Evolutionary conservation across 2,888 invertebrate genomes (phyloP).

Genomic region (Timandra comae): DNA sequence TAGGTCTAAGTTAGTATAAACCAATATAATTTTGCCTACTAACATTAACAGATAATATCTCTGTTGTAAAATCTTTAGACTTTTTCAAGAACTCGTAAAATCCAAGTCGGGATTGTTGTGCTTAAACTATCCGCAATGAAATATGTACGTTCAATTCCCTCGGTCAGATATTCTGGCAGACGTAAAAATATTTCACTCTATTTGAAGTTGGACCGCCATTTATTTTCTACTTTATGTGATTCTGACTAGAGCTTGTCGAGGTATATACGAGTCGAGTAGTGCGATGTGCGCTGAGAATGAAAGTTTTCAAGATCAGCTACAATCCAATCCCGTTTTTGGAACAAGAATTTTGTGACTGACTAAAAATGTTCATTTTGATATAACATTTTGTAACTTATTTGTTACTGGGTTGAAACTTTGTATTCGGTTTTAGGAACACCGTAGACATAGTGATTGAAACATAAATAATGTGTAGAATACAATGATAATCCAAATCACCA

Average conservation of each 20-base stretch:
- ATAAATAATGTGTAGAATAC: no score
- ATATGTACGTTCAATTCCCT: slow-evolving; percentile 37
- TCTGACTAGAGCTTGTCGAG: neutral
- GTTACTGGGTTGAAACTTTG: no score
- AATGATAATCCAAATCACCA: no score
- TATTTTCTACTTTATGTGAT: slow-evolving; percentile 9
- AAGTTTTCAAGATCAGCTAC: neutral
- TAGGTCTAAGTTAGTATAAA: slow-evolving; percentile 7
- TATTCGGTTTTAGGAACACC: no score
- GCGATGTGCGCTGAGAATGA: neutral
- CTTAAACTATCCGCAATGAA: slow-evolving; percentile 35
- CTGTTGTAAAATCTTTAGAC: slow-evolving; percentile 30
- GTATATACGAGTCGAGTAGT: neutral
- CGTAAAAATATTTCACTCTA: slow-evolving; percentile 28
- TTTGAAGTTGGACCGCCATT: slow-evolving; percentile 7
- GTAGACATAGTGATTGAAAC: no score
- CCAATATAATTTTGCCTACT: slow-evolving; percentile 13
- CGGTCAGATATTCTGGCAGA: slow-evolving; percentile 25
- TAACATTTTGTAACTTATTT: no score
- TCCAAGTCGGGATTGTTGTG: slow-evolving; percentile 39
- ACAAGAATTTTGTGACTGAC: no score
- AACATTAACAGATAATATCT: slow-evolving; percentile 27
- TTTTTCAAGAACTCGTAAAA: slow-evolving; percentile 40
- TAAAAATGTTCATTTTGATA: no score
- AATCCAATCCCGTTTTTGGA: neutral